Evolutionary conservation across 1,140 invertebrate species (phyloP), one percentile per base, ranked within the genome.

Genomic region (Orussus abietinus): DNA sequence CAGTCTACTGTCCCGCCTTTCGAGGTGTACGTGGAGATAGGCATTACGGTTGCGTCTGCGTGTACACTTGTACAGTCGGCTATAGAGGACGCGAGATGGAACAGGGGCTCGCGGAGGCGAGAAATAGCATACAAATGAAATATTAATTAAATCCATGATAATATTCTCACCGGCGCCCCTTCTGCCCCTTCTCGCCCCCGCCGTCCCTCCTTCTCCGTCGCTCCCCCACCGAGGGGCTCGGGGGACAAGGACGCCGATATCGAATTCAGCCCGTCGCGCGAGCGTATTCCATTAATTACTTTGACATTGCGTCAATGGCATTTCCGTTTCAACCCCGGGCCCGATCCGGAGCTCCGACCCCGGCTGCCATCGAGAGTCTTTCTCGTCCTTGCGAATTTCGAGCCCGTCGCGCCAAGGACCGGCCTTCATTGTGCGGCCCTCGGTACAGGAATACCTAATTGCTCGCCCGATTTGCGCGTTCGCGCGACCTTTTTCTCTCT

Each of bases 141-240:
- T 62, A 62, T 62, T 62, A 62, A 62, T 62, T 62, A 62, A 62
- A 60, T 60, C 55, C 59, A 58, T 54, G 54, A 60, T 58, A 62
- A 59, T 55, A 53, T 43, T 43, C 46, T 34, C 22, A 29, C 48
- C 36, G 42, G 34, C 12, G 26, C 13, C 12, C 22, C 25, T 39
- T 14, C 37, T n/a, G 11, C 31, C 22, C 33, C 12, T 22, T 14
- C 33, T 36, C 39, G 12, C 22, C 22, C 42, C 25, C 28, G 40
- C 45, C 38, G 42, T 47, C 40, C 49, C 35, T 37, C 38, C 20
- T 48, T 44, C 26, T 31, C 49, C 30, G 29, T 13, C 11, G n/a
- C n/a, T n/a, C n/a, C n/a, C n/a, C n/a, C n/a, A n/a, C n/a, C n/a
- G n/a, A n/a, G n/a, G n/a, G n/a, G n/a, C n/a, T 19, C 49, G n/a